Base-by-base conservation (phyloP, 2,113 vertebrate species). In the Neolamprologus sp. region DNA sequence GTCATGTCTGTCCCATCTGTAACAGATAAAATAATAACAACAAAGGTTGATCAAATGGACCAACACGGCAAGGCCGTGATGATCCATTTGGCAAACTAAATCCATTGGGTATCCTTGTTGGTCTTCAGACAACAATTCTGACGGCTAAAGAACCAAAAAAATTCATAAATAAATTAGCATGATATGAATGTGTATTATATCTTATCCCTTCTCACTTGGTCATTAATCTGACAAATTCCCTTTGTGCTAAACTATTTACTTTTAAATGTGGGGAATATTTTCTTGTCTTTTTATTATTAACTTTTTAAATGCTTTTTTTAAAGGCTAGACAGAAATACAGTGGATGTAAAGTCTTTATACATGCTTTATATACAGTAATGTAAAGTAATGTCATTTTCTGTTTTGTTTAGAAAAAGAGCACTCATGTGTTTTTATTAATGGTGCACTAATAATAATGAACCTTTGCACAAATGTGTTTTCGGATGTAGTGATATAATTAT, bases 351-450 rank as follows among this genome's bases (percentile, higher is more conserved):
- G 23, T 73, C 2, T 45, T 26, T 45, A 42, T 42, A 26, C 7
- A 10, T 37, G 60, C 33, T 68, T 37, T 37, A 12, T 42, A 73
- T 26, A 45, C 21, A 73, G 26, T 60, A 30, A 58, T 3, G 26
- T 58, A 30, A 37, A 68, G 10, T 13, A 68, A 71, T 42, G 5
- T 23, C 7, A 16, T 23, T 71, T 16, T 71, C n/a, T 42, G 3
- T 42, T 71, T 42, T 71, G n/a, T 71, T 37, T 65, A 68, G 35
- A 68, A 71, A 71, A 35, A 35, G 58, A 63, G 58, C 9, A 63
- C 9, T 35, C 58, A 35, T 63, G 58, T 63, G 3, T 35, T 35
- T 63, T 19, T 33, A 9, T n/a, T 35, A 11, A 63, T 71, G 37
- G 12, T 42, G 65, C 37, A 2, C 65, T 73, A 45, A 73, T 26